phyloP scores from a whole-genome alignment of 2,797 vertebrate species.

The Chelon labrosus region DNA sequence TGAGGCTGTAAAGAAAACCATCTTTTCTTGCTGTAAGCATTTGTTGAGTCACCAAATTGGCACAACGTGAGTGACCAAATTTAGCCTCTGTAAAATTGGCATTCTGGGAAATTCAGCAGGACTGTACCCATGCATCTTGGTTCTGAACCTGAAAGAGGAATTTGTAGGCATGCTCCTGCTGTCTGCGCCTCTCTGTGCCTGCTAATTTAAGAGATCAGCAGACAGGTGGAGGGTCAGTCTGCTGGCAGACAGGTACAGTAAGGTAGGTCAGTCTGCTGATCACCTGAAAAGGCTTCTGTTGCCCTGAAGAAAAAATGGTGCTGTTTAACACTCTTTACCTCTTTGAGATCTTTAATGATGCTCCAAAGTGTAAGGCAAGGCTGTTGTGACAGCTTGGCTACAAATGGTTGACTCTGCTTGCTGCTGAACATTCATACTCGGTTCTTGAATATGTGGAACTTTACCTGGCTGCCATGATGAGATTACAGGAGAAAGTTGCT shows the following conservation, averaged over 20 bases:
- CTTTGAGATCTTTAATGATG: slow-evolving; percentile 1
- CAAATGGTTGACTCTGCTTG: slow-evolving; percentile 33
- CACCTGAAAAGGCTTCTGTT: slow-evolving; percentile 11
- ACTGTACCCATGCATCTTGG: not conserved
- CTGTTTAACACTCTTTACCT: not conserved
- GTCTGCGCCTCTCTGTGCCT: not conserved
- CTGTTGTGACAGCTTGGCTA: slow-evolving; percentile 5
- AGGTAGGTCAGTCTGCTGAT: slow-evolving; percentile 22
- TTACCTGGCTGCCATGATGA: slow-evolving; percentile 11
- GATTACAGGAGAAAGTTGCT: slow-evolving; percentile 14
- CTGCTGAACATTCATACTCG: slow-evolving; percentile 13
- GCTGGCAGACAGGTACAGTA: not conserved
- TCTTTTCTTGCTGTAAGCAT: too few relatives aligned
- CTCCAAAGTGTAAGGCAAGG: slow-evolving; percentile 18
- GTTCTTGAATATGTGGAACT: slow-evolving; percentile 5
- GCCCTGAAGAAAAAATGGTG: slow-evolving; percentile 3
- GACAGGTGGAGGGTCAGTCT: slow-evolving; percentile 14
- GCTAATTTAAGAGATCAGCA: slow-evolving; percentile 7
- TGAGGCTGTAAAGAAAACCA: too few relatives aligned
- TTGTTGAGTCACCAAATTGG: too few relatives aligned
- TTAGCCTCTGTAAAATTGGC: too few relatives aligned
- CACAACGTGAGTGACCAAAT: too few relatives aligned
- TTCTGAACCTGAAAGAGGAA: not conserved
- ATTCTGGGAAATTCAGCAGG: not conserved
- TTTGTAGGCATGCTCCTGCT: not conserved